A percentile compares a stretch with the other conserved stretches of the same genome.
These are phyloP conservation scores for Catocala sponsa DNA, from an alignment of 2,888 invertebrate species.

Conservation along the genomic window DNA sequence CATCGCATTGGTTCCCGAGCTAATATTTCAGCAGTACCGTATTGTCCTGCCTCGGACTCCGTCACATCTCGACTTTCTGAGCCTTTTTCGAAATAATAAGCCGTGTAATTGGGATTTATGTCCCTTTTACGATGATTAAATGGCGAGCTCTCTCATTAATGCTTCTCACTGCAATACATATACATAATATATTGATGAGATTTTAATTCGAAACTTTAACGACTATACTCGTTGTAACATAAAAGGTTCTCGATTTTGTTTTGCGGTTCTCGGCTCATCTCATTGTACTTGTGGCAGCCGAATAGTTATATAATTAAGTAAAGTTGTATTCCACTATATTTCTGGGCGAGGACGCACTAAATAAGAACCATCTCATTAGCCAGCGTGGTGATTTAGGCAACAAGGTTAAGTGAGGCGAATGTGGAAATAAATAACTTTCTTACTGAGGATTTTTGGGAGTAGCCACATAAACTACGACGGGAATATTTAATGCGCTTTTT, in stretches of 20 bases:
- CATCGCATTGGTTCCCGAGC: slow-evolving; percentile 44
- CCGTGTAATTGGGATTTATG: slow-evolving; percentile 83
- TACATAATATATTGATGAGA: slow-evolving; percentile 63
- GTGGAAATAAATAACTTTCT: slow-evolving; percentile 53
- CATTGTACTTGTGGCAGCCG: slow-evolving; percentile 13
- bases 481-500: slow-evolving; percentile 46
- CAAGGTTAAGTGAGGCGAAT: slow-evolving; percentile 56
- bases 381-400: slow-evolving; percentile 62
- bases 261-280: too few relatives aligned
- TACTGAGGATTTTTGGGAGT: slow-evolving; percentile 48
- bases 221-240: slow-evolving; percentile 12
- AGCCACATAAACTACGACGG: slow-evolving; percentile 34
- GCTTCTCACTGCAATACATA: slow-evolving; percentile 61
- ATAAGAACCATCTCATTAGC: slow-evolving; percentile 63
- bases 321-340: slow-evolving; percentile 60
- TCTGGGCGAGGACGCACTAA: slow-evolving; percentile 58
- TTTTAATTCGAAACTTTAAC: slow-evolving; percentile 53
- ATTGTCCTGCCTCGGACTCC: slow-evolving; percentile 73
- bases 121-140: slow-evolving; percentile 80
- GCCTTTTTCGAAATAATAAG: slow-evolving; percentile 81
- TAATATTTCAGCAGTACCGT: slow-evolving; percentile 66
- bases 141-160: slow-evolving; percentile 69
- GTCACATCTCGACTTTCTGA: slow-evolving; percentile 64
- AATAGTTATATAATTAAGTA: slow-evolving; percentile 42
- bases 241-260: too few relatives aligned